A percentile compares a stretch with the other conserved stretches of the same genome.
phyloP scores from a whole-genome alignment of 2,113 vertebrate genomes.

The Sceloporus tristichus region DNA sequence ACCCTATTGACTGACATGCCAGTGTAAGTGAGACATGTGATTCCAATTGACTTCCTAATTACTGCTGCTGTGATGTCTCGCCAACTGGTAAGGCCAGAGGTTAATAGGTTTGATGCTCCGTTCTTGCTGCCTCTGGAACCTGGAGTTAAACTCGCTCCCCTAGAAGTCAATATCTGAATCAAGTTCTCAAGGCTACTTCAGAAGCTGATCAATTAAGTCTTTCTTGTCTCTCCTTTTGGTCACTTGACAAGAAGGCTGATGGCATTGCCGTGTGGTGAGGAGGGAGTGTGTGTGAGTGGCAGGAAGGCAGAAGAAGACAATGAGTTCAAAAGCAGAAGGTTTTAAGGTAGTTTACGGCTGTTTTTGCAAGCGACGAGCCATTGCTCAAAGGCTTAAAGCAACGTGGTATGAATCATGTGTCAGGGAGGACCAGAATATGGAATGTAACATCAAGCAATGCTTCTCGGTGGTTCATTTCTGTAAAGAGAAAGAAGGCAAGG shows the following conservation, averaged over 20 bases:
- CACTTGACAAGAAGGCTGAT: conserved; percentile 79
- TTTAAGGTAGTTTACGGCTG: conserved; percentile 65
- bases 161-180: conserved; percentile 85
- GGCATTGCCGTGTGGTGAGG: conserved; percentile 49
- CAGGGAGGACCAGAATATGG: background rate
- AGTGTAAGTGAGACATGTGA: conserved; percentile 93
- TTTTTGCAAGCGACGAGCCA: conserved; percentile 33
- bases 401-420: conserved; percentile 20
- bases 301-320: background rate
- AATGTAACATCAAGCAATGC: accelerated
- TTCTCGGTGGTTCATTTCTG: conserved; percentile 30
- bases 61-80: conserved; percentile 93
- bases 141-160: conserved; percentile 76
- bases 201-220: conserved; percentile 84
- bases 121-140: conserved; percentile 79
- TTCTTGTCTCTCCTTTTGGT: conserved; percentile 67
- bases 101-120: conserved; percentile 95
- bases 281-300: too few species aligned
- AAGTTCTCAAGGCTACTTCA: conserved; percentile 85
- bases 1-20: conserved; percentile 87
- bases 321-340: conserved; percentile 65
- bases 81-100: conserved; percentile 89
- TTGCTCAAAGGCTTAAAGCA: background rate
- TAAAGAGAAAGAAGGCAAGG: background rate
- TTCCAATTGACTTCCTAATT: conserved; percentile 98